phyloP scores from a whole-genome alignment of 2,113 vertebrate genomes.

The Lepisosteus oculatus region DNA sequence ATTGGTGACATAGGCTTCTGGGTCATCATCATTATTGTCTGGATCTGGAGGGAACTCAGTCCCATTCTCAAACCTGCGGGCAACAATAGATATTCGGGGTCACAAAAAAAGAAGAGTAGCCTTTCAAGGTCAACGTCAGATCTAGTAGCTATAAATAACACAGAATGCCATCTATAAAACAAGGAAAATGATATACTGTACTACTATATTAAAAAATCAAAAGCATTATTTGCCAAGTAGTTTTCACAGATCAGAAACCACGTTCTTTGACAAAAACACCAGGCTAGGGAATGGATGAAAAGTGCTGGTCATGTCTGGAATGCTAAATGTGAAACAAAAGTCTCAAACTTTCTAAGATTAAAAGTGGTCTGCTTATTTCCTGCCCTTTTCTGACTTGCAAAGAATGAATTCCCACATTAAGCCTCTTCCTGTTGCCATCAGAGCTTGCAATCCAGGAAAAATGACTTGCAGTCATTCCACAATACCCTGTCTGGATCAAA shows the following conservation, averaged over 20 bases:
- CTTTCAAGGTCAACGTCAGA: too few species aligned
- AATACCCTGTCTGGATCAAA: too few species aligned
- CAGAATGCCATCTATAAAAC: slow-evolving; percentile 27
- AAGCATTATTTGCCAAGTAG: too few species aligned
- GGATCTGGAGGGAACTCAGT: slow-evolving; percentile 76
- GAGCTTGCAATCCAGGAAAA: too few species aligned
- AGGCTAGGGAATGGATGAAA: neutral
- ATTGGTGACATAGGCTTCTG: slow-evolving; percentile 91
- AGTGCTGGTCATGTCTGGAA: neutral
- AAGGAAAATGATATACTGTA: neutral
- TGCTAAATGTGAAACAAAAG: neutral
- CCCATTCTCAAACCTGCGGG: slow-evolving; percentile 80
- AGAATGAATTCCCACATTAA: slow-evolving; percentile 56
- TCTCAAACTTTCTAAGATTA: neutral
- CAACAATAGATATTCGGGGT: slow-evolving; percentile 8
- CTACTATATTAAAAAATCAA: too few species aligned
- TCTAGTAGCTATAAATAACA: too few species aligned
- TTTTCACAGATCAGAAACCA: too few species aligned
- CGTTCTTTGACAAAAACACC: neutral
- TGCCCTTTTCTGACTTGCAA: slow-evolving; percentile 50
- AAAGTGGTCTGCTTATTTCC: slow-evolving; percentile 1
- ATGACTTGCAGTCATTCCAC: too few species aligned
- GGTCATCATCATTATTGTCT: slow-evolving; percentile 77
- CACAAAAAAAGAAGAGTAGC: neutral
- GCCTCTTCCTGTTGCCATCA: slow-evolving; percentile 48